Conservation (phyloP, 2,888 invertebrate genomes). For the Drosophila conformis region DNA sequence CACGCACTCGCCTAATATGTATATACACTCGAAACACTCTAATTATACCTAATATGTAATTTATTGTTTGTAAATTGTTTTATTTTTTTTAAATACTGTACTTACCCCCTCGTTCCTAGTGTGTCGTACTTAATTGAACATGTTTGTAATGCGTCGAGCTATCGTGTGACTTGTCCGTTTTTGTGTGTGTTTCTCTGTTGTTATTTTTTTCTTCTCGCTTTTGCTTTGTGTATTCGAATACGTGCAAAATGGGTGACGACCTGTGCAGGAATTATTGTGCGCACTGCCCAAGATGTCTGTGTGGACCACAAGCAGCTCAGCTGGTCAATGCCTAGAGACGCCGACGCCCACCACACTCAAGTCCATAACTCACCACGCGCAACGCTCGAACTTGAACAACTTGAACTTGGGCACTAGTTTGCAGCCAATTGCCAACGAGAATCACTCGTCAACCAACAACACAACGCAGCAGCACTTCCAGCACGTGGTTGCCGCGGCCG, state of each 20-base stretch:
- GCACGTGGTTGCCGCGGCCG: constrained; percentile 74
- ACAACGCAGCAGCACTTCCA: constrained; percentile 61
- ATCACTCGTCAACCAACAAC: constrained; percentile 27
- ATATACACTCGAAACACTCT: constrained; percentile 6
- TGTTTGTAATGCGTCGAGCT: constrained; percentile 22
- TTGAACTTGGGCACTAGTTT: constrained; percentile 38
- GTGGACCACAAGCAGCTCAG: constrained; percentile 90
- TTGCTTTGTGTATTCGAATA: constrained; percentile 30
- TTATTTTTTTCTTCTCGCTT: constrained; percentile 12
- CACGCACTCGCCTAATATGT: constrained; percentile 32
- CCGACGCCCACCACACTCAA: constrained; percentile 32
- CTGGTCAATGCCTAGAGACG: constrained; percentile 84
- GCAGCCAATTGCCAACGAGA: constrained; percentile 47
- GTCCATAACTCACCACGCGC: constrained; percentile 13
- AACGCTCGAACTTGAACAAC: constrained; percentile 22
- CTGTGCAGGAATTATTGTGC: constrained; percentile 38
- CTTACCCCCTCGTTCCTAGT: constrained; percentile 24
- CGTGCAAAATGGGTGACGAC: constrained; percentile 45
- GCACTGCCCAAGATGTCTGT: constrained; percentile 86
- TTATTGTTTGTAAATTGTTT: constrained; percentile 8
- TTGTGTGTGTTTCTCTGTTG: constrained; percentile 13
- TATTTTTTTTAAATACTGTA: constrained; percentile 28
- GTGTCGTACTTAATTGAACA: constrained; percentile 43
- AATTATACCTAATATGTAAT: constrained; percentile 45
- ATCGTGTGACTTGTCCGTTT: constrained; percentile 20